These are phyloP conservation scores for Tenthredo livida DNA, from an alignment of 2,888 invertebrate genomes.

Conservation along the genomic window DNA sequence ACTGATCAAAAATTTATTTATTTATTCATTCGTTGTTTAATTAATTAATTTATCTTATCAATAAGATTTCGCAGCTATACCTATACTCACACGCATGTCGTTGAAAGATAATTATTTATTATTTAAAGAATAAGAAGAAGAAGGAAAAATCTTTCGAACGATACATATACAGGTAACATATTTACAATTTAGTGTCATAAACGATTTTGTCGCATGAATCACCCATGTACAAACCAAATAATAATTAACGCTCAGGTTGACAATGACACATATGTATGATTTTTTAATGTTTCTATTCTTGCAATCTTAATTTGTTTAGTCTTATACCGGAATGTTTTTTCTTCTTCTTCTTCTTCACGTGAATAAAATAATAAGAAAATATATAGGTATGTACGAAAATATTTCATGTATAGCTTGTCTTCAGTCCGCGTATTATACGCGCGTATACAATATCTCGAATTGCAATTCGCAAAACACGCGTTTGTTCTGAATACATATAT, in stretches of 20 bases:
- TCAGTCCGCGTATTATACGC: neutral
- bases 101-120: neutral
- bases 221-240: neutral
- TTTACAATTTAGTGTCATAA: neutral
- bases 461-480: neutral
- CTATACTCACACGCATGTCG: no score
- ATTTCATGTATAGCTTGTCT: neutral
- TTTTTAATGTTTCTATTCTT: neutral
- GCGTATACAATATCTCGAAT: neutral
- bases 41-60: neutral
- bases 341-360: no score
- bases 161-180: neutral
- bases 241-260: constrained; percentile 3
- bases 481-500: neutral
- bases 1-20: neutral
- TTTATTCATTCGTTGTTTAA: no score
- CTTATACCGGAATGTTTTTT: neutral
- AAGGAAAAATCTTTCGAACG: neutral
- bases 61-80: neutral
- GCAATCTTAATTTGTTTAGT: neutral
- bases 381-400: neutral
- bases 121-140: neutral
- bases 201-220: neutral
- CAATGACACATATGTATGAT: neutral
- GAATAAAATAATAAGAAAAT: neutral